Percentiles rank a stretch among this genome's conserved stretches.
Evolutionary conservation across 2,888 invertebrate genomes (phyloP).

Genomic region (Mimachlamys varia): DNA sequence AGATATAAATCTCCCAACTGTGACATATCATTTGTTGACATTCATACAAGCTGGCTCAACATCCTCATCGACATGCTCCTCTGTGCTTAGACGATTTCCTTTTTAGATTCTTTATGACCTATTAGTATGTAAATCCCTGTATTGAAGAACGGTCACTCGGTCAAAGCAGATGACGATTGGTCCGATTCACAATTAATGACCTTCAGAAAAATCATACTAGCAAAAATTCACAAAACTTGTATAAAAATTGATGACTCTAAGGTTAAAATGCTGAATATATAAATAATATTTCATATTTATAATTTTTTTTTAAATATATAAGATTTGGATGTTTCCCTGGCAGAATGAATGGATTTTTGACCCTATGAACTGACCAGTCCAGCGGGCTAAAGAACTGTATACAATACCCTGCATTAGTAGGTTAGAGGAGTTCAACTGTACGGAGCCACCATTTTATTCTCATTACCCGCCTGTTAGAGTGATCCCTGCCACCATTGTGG

Average conservation of each 20-base stretch:
- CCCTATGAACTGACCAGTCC: not conserved
- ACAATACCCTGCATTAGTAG: slow-evolving; percentile 26
- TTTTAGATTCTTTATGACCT: not conserved
- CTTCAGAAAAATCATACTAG: not conserved
- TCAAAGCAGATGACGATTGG: not conserved
- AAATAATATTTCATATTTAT: not conserved
- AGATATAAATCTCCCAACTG: not conserved
- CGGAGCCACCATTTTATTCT: not conserved
- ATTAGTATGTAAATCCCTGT: not conserved
- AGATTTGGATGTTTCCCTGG: not conserved
- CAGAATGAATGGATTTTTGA: not conserved
- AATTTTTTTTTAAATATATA: not conserved
- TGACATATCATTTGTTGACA: not conserved
- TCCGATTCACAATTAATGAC: not conserved
- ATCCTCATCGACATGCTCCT: too few species aligned
- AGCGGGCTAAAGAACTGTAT: not conserved
- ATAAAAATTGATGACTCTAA: not conserved
- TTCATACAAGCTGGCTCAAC: not conserved
- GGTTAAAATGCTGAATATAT: not conserved
- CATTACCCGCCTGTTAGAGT: not conserved
- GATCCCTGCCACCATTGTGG: not conserved
- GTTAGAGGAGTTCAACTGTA: slow-evolving; percentile 3
- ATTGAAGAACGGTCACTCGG: not conserved
- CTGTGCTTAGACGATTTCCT: not conserved
- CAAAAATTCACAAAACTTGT: not conserved